A percentile compares a stretch with the other conserved stretches of the same genome.
These are phyloP conservation scores for Aeoliscus strigatus DNA, from an alignment of 2,797 vertebrate species.

Conservation along the genomic window DNA sequence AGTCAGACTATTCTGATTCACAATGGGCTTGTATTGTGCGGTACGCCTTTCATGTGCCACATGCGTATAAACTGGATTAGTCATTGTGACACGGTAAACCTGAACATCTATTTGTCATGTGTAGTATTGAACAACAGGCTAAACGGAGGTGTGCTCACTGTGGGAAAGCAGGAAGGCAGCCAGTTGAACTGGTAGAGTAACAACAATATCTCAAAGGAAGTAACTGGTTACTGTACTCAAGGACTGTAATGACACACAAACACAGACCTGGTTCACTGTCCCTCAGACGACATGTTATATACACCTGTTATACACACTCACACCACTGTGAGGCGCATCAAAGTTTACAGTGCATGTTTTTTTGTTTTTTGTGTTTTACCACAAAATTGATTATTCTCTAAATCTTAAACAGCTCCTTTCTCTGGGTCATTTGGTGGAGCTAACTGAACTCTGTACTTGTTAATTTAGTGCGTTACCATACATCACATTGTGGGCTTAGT, in stretches of 20 bases:
- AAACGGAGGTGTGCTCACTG: constrained; percentile 42
- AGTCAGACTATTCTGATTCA: not conserved
- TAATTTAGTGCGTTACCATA: constrained; percentile 16
- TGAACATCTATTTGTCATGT: constrained; percentile 38
- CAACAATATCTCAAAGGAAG: constrained; percentile 34
- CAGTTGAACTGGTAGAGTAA: constrained; percentile 65
- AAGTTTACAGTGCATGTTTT: too few species aligned
- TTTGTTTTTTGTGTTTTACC: not conserved
- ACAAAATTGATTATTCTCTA: too few species aligned
- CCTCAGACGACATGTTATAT: constrained; percentile 1
- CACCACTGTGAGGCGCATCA: constrained; percentile 1
- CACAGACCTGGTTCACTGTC: not conserved
- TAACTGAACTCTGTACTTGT: not conserved
- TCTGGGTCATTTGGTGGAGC: constrained; percentile 20
- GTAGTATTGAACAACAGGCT: constrained; percentile 55
- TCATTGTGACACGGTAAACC: constrained; percentile 29
- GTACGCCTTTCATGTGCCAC: constrained; percentile 3
- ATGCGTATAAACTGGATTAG: constrained; percentile 14
- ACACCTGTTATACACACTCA: not conserved
- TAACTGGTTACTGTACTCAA: constrained; percentile 38
- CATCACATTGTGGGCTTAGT: constrained; percentile 2
- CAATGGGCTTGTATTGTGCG: not conserved
- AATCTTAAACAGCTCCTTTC: not conserved
- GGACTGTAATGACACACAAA: constrained; percentile 10
- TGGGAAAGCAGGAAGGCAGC: constrained; percentile 60